phyloP scores from a whole-genome alignment of 2,113 vertebrate genomes.

The Perognathus longimembris region DNA sequence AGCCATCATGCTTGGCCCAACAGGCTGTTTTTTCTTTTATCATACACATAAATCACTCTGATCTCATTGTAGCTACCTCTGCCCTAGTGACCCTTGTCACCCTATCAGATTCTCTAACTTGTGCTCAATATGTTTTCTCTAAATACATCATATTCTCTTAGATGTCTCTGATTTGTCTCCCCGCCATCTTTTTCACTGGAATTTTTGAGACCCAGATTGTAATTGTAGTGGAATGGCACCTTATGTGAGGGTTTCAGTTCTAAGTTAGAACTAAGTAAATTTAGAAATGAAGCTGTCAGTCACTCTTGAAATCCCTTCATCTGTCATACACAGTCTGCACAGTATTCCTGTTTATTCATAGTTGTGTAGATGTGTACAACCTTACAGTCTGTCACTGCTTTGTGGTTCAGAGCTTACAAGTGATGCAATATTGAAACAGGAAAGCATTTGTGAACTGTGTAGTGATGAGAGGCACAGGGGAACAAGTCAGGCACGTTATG shows the following conservation, averaged over 20 bases:
- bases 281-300: background rate
- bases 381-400: background rate
- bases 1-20: background rate
- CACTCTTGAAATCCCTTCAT: background rate
- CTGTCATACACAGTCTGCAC: background rate
- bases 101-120: background rate
- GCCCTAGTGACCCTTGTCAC: background rate
- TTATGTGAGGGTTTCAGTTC: background rate
- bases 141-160: background rate
- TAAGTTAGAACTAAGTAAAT: background rate
- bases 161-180: background rate
- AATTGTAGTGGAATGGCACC: background rate
- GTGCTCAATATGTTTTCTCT: background rate
- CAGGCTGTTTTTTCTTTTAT: background rate
- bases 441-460: background rate
- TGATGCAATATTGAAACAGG: background rate
- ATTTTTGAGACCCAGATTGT: background rate
- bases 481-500: accelerated
- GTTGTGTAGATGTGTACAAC: background rate
- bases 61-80: background rate
- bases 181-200: background rate
- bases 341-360: background rate
- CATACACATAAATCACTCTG: background rate
- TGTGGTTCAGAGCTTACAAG: background rate
- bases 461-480: background rate